Evolutionary conservation across 2,113 vertebrate genomes (phyloP).

Genomic region (Pleuronectes platessa): DNA sequence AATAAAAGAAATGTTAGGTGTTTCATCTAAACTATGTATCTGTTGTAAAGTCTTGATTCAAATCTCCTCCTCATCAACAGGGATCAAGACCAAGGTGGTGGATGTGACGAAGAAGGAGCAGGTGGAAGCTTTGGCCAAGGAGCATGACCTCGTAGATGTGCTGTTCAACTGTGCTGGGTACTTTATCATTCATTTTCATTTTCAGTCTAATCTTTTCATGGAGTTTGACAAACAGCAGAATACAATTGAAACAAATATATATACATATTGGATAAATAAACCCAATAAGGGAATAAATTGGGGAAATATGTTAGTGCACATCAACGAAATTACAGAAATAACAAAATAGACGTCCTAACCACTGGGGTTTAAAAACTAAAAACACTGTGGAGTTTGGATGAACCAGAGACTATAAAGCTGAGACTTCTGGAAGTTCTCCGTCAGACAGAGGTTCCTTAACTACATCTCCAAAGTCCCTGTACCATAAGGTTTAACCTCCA

Average conservation of each 20-base stretch:
- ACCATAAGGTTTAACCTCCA: constrained; percentile 41
- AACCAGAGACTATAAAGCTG: no score
- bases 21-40: no score
- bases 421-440: not conserved
- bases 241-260: not conserved
- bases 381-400: no score
- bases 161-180: constrained; percentile 97
- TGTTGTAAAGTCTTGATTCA: not conserved
- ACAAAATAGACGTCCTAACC: no score
- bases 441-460: constrained; percentile 20
- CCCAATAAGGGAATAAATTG: not conserved
- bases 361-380: no score
- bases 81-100: constrained; percentile 88
- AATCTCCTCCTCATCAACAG: constrained; percentile 71
- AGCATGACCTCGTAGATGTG: constrained; percentile 90
- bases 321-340: no score
- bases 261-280: not conserved
- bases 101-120: constrained; percentile 94
- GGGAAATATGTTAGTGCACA: no score
- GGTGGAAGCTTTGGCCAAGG: constrained; percentile 89
- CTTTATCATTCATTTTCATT: not conserved
- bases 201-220: not conserved
- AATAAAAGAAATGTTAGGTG: not conserved
- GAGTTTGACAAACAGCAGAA: no score
- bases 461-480: constrained; percentile 47